Conservation (phyloP, 2,113 vertebrate species). For the Pygoscelis antarcticus region DNA sequence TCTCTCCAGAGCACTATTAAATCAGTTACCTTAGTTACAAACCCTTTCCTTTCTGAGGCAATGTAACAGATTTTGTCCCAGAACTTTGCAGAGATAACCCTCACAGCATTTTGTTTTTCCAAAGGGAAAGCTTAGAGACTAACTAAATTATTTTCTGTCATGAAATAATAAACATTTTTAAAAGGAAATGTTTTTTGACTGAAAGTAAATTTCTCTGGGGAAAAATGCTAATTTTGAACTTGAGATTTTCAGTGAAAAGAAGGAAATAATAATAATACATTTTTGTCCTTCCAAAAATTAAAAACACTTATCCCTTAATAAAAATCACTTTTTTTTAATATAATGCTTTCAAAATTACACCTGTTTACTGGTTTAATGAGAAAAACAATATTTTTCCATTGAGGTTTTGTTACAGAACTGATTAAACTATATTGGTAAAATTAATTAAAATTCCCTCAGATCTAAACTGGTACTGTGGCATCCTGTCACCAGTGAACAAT, state of each 20-base stretch:
- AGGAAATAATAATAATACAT: background rate
- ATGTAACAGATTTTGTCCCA: background rate
- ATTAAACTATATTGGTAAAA: background rate
- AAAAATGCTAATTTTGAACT: background rate
- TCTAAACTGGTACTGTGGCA: background rate
- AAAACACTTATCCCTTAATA: background rate
- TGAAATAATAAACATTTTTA: background rate
- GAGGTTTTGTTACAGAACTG: background rate
- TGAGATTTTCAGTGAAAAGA: background rate
- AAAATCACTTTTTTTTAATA: background rate
- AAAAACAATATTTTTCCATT: background rate
- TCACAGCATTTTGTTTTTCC: background rate
- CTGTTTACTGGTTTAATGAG: background rate
- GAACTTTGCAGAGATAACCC: background rate
- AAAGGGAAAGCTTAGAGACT: background rate
- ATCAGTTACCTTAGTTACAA: background rate
- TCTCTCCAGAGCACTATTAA: background rate
- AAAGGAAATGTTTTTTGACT: background rate
- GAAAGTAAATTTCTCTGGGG: background rate
- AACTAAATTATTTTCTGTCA: background rate
- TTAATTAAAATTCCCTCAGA: background rate
- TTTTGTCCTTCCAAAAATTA: background rate
- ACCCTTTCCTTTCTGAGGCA: background rate
- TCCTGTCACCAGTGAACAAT: background rate
- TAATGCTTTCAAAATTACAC: background rate